Evolutionary conservation across 2,888 invertebrate genomes (phyloP), one percentile per base, ranked within the genome.

Genomic region (Nomada flava): DNA sequence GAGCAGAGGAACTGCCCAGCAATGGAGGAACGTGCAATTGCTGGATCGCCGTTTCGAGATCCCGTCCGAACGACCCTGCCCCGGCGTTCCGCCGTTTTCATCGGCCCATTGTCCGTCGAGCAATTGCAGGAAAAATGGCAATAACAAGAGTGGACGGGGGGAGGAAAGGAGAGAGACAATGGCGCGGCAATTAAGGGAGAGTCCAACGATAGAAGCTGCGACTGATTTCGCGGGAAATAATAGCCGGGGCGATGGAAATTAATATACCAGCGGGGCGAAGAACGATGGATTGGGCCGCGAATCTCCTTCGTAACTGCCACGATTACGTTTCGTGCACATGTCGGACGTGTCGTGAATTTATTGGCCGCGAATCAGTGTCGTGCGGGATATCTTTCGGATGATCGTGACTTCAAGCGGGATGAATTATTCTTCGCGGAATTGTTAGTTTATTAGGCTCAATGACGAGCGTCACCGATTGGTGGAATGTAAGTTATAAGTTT

Each of bases 21-120:
- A 50, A 42, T 50, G 59, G 65, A 63, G 68, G 52, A 63, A 63
- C 60, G 74, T n/a, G 76, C 65, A 76, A 70, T 70, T n/a, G 67
- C 68, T 75, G 72, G 64, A 79, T 52, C 69, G 64, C 64, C 68
- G 75, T 79, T 71, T 70, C 72, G 85, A 76, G 73, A 82, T 77
- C 63, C 65, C 85, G 80, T 84, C 86, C 78, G 84, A 83, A 67
- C 57, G 60, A 59, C 29, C 69, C 20, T 10, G 29, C n/a, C 57
- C 11, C 1, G 26, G 47, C 50, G 53, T 74, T 69, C 74, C 47
- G 62, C 55, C 71, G 59, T 73, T 76, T 44, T 69, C 73, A 72
- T 73, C 72, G 68, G 18, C 26, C 63, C 62, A 71, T 65, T 82
- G 76, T 64, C 57, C 77, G 70, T 18, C 50, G 52, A 75, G 71